Evolutionary conservation across 2,797 vertebrate species (phyloP).

Genomic region (Balearica regulorum): DNA sequence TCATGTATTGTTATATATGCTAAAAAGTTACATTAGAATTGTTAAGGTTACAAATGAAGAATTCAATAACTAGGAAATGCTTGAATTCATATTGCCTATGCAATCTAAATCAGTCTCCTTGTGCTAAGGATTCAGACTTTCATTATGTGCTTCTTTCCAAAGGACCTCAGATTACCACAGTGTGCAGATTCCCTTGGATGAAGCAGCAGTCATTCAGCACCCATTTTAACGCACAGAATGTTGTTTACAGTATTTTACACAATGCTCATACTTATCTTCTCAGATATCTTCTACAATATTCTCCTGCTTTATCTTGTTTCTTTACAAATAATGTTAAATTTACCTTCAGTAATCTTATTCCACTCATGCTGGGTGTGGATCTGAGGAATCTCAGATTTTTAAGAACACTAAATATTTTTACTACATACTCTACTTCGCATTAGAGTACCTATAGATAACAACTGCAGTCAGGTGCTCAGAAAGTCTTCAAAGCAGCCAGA

Average conservation of each 20-base stretch:
- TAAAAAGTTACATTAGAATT: neutral
- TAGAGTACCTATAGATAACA: neutral
- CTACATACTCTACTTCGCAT: neutral
- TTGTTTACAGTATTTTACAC: conserved; percentile 32
- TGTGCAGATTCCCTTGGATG: neutral
- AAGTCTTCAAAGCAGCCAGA: neutral
- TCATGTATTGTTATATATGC: neutral
- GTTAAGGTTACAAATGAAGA: neutral
- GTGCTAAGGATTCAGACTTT: neutral
- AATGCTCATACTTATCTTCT: conserved; percentile 27
- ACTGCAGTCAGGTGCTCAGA: neutral
- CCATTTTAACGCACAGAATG: neutral
- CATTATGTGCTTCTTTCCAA: neutral
- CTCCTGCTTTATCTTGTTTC: conserved; percentile 4
- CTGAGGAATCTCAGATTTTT: neutral
- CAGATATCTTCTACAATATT: neutral
- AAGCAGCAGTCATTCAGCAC: conserved; percentile 16
- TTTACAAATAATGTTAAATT: conserved; percentile 31
- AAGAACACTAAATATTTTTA: neutral
- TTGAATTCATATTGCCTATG: neutral
- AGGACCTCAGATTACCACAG: neutral
- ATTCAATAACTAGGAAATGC: neutral
- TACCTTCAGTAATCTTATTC: conserved; percentile 21
- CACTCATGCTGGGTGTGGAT: neutral
- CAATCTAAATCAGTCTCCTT: neutral